Conservation (phyloP, 2,113 vertebrate species). For the Lichenostomus cassidix region DNA sequence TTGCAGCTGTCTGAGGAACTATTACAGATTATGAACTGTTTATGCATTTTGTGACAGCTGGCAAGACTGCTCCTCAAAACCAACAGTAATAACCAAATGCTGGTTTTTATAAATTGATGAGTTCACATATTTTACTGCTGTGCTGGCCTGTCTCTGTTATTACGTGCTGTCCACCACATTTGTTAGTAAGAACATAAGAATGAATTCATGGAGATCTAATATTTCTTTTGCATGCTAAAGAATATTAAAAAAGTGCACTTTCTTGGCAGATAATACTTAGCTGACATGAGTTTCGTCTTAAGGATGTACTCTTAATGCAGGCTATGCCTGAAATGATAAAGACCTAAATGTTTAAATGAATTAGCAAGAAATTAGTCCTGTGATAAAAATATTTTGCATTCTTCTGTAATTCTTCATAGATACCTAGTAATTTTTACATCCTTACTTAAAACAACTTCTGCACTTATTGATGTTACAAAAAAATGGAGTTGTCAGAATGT, state of each 20-base stretch:
- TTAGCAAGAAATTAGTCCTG: not conserved
- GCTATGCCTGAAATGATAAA: not conserved
- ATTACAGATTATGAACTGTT: slow-evolving; percentile 23
- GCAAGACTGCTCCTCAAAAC: not conserved
- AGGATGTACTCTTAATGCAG: not conserved
- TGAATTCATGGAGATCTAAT: not conserved
- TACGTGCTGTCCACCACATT: not conserved
- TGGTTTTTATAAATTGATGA: not conserved
- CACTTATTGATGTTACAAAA: not conserved
- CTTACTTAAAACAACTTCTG: not conserved
- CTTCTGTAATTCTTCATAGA: not conserved
- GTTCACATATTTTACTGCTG: not conserved
- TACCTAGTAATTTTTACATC: not conserved
- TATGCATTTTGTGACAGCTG: slow-evolving; percentile 32
- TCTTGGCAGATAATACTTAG: not conserved
- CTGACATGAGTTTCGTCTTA: not conserved
- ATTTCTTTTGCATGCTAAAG: not conserved
- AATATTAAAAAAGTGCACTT: not conserved
- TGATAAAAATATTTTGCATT: not conserved
- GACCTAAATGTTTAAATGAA: not conserved
- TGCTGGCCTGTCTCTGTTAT: not conserved
- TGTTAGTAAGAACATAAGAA: not conserved
- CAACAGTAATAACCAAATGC: not conserved
- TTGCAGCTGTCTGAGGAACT: not conserved
- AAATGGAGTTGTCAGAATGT: not conserved